Percentiles rank a stretch among this genome's conserved stretches.
Evolutionary conservation across 2,888 invertebrate genomes (phyloP).

Genomic region (Gastrophysa polygoni): DNA sequence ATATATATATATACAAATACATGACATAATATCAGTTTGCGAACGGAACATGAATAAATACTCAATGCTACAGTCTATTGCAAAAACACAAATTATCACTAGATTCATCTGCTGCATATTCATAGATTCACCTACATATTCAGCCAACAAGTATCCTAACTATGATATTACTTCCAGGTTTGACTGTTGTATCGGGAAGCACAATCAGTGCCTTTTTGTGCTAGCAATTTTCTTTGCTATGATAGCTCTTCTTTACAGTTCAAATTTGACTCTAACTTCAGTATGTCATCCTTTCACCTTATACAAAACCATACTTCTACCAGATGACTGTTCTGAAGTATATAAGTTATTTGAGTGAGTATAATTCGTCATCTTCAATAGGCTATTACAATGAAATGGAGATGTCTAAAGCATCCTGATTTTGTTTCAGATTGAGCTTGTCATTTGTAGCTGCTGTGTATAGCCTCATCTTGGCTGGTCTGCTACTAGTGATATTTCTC

Average conservation of each 20-base stretch:
- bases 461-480: slow-evolving; percentile 44
- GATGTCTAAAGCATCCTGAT: no score
- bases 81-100: no score
- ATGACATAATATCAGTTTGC: no score
- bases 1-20: no score
- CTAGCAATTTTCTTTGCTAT: slow-evolving; percentile 70
- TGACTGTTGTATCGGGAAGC: slow-evolving; percentile 82
- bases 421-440: slow-evolving; percentile 47
- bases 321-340: slow-evolving; percentile 84
- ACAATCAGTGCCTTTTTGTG: slow-evolving; percentile 79
- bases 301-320: slow-evolving; percentile 72
- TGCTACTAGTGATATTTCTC: slow-evolving; percentile 44
- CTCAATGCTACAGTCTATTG: no score
- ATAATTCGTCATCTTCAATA: slow-evolving; percentile 8
- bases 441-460: slow-evolving; percentile 51
- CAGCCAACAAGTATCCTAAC: no score
- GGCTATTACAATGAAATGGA: no score
- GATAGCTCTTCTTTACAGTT: slow-evolving; percentile 72
- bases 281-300: slow-evolving; percentile 81
- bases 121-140: no score
- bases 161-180: slow-evolving; percentile 63
- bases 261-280: slow-evolving; percentile 83
- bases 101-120: no score
- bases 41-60: no score
- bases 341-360: slow-evolving; percentile 80